Conservation (phyloP, 2,113 vertebrate genomes). For the Nipponia nippon region DNA sequence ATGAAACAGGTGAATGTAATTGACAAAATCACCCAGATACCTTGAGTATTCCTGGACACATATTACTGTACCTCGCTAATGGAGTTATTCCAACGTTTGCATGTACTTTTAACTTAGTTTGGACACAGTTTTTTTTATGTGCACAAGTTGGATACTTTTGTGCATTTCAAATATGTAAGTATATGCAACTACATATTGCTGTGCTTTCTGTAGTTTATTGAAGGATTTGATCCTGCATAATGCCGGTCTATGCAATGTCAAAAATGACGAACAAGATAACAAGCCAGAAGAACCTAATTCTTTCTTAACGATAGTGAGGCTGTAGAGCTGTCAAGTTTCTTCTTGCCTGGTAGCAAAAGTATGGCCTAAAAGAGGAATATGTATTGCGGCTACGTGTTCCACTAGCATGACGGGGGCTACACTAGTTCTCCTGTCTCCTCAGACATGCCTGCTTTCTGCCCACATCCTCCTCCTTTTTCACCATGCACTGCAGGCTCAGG, state of each 20-base stretch:
- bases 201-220: background rate
- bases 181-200: background rate
- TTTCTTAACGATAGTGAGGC: background rate
- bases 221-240: background rate
- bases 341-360: background rate
- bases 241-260: background rate
- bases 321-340: background rate
- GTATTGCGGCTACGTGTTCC: background rate
- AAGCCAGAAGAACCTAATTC: background rate
- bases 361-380: background rate
- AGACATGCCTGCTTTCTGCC: slow-evolving; percentile 12
- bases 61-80: background rate
- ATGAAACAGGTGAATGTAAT: background rate
- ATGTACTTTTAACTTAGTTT: background rate
- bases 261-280: background rate
- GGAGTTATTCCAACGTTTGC: background rate
- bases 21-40: background rate
- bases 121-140: background rate
- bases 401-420: background rate
- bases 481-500: background rate
- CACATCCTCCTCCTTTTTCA: background rate
- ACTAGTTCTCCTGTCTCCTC: background rate
- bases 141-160: background rate
- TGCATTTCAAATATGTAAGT: background rate
- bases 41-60: background rate